Conservation (phyloP, 30 jellyfish, hydroid and myxozoan species). For the Clytia hemisphaerica region DNA sequence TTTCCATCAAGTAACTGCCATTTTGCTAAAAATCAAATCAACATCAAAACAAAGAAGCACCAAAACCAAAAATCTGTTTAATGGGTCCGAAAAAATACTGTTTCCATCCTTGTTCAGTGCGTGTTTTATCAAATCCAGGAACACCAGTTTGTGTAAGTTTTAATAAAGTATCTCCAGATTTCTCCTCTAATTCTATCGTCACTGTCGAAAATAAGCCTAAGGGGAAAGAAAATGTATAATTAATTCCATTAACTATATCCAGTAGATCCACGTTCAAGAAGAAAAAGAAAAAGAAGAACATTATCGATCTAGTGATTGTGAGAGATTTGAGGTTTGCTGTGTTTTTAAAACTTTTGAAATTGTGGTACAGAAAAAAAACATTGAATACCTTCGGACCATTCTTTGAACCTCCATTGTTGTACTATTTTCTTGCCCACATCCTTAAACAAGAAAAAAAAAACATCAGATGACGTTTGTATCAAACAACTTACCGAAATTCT, state of each 20-base stretch:
- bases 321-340: too few relatives aligned
- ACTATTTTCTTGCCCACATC: constrained; percentile 63
- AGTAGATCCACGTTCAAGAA: neutral
- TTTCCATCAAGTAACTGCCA: too few relatives aligned
- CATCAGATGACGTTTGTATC: neutral
- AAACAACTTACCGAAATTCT: neutral
- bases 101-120: constrained; percentile 91
- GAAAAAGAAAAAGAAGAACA: neutral
- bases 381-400: constrained; percentile 87
- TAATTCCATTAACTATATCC: neutral
- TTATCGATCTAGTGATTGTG: too few relatives aligned
- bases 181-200: constrained; percentile 59
- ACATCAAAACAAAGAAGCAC: constrained; percentile 65
- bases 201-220: constrained; percentile 66
- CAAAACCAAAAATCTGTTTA: constrained; percentile 83
- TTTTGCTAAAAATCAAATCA: too few relatives aligned
- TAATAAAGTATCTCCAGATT: constrained; percentile 65
- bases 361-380: too few relatives aligned
- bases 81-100: constrained; percentile 88
- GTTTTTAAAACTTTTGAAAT: too few relatives aligned
- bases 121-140: constrained; percentile 76
- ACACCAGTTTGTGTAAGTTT: constrained; percentile 80
- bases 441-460: constrained; percentile 18
- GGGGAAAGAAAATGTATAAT: neutral
- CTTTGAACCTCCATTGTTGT: constrained; percentile 83